Evolutionary conservation across 2,888 invertebrate species (phyloP), one percentile per base, ranked within the genome.

Genomic region (Scaptomyza reducta): DNA sequence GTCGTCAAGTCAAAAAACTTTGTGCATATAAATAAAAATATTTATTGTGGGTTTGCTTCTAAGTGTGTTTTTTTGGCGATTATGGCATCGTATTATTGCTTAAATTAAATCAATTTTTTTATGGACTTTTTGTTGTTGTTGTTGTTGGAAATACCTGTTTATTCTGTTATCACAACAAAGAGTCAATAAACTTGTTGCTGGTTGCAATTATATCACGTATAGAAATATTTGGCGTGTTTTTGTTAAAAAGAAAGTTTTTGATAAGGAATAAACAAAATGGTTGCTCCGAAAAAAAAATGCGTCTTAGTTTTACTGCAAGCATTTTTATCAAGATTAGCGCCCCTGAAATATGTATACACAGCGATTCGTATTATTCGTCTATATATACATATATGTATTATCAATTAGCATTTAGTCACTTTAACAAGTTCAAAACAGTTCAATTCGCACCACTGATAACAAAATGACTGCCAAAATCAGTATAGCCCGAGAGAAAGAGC

Each of bases 361-460:
- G 10, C 29, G 18, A n/a, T 13, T 47, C 13, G 14, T 18, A 35
- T 35, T 35, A 38, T 14, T 40, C 3, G 18, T 22, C 56, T 40
- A 72, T 31, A 31, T 10, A 31, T 31, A 11, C 2, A 27, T 7
- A 3, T 22, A 27, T 31, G 6, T 74, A 81, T 82, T 87, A 85
- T 86, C 74, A 83, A 82, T 83, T 87, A 82, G 61, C 70, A 70
- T 55, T 62, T n/a, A 40, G 57, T n/a, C 74, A 45, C 56, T 60
- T 40, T 69, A 55, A 55, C 54, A 69, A 62, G 83, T 79, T 87
- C 83, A 83, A 51, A 70, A 66, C 51, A 75, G 86, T 82, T 85
- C 79, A 85, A 49, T 64, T 53, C 69, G 58, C 66, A 42, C 49
- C 45, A 13, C 47, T 65, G 69, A 68, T 77, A 82, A 70, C 62